phyloP scores from a whole-genome alignment of 2,113 vertebrate genomes.

The Semicossyphus pulcher region DNA sequence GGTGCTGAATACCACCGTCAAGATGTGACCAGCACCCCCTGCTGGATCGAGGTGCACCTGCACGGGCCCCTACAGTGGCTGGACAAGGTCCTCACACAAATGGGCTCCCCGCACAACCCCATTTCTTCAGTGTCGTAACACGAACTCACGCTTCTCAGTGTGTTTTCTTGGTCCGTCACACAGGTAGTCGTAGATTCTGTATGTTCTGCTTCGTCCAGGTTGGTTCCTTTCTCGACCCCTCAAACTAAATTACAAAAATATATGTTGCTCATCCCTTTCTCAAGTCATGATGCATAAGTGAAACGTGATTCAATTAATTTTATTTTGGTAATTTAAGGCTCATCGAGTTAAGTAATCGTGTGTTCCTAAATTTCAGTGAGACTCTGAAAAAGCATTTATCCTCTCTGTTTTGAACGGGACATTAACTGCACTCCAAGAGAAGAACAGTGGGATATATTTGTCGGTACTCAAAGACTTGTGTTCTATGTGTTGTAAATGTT shows the following conservation, averaged over 20 bases:
- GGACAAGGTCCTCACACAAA: constrained; percentile 98
- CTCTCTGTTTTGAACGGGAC: constrained; percentile 20
- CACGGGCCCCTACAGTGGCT: constrained; percentile 98
- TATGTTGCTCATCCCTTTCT: background rate
- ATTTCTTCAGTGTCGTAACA: constrained; percentile 97
- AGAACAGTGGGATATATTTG: constrained; percentile 55
- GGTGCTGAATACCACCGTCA: constrained; percentile 98
- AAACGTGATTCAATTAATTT: background rate
- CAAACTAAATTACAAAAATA: constrained; percentile 4
- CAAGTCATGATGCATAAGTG: background rate
- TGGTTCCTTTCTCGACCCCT: background rate
- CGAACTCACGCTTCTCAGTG: constrained; percentile 29
- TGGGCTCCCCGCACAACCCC: constrained; percentile 98
- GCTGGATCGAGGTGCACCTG: constrained; percentile 98
- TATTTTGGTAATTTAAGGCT: constrained; percentile 18
- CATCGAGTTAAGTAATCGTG: constrained; percentile 12
- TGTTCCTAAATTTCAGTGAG: constrained; percentile 19
- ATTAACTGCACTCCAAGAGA: constrained; percentile 50
- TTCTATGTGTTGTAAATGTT: constrained; percentile 49
- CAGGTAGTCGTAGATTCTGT: constrained; percentile 67
- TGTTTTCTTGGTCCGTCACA: constrained; percentile 1
- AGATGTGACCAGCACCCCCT: constrained; percentile 98
- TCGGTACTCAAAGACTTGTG: constrained; percentile 65
- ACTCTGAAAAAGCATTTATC: constrained; percentile 16
- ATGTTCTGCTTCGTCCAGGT: background rate